These are phyloP conservation scores for Tragelaphus eurycerus DNA, from an alignment of 2,797 vertebrate genomes.

Conservation along the genomic window DNA sequence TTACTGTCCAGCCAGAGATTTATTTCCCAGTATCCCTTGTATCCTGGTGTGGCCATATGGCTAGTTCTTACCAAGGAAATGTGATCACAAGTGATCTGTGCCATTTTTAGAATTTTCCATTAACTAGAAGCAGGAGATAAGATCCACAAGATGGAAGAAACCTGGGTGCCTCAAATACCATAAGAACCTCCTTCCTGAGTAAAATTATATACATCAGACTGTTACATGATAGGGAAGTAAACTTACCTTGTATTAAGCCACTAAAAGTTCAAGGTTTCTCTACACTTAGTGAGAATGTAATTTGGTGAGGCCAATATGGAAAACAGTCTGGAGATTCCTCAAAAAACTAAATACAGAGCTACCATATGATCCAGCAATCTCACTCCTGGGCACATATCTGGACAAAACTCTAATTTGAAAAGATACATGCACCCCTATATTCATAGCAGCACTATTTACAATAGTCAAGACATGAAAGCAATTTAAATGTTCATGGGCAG, in stretches of 20 bases:
- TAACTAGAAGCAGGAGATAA: background rate
- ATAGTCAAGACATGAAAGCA: background rate
- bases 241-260: background rate
- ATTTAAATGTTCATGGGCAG: background rate
- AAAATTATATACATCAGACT: background rate
- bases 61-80: background rate
- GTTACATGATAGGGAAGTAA: background rate
- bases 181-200: background rate
- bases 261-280: background rate
- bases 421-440: background rate
- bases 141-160: background rate
- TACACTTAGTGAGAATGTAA: background rate
- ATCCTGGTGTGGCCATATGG: background rate
- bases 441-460: background rate
- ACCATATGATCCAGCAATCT: background rate
- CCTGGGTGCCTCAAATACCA: background rate
- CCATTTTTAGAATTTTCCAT: background rate
- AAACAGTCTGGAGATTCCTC: background rate
- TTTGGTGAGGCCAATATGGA: background rate
- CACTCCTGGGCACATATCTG: background rate
- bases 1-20: background rate
- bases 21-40: background rate
- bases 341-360: background rate
- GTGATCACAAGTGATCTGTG: background rate
- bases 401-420: background rate